These are phyloP conservation scores for Lutjanus argentimaculatus DNA, from an alignment of 2,797 vertebrate genomes.

Conservation along the genomic window DNA sequence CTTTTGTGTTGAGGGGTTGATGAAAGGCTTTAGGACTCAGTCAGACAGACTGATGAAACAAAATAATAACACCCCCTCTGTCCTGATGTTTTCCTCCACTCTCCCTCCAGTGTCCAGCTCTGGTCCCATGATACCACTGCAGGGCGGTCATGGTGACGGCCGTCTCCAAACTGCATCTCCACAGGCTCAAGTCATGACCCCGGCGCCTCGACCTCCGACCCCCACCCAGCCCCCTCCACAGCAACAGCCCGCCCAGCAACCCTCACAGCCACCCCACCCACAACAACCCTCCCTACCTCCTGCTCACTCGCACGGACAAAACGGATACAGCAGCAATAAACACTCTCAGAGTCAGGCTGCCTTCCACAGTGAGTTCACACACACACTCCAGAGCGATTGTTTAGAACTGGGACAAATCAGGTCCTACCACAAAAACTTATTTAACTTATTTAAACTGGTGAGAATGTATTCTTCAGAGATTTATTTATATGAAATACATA, in stretches of 20 bases:
- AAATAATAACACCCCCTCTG: not conserved
- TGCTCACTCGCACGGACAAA: constrained; percentile 75
- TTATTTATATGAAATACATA: too few relatives aligned
- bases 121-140: constrained; percentile 79
- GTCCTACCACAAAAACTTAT: too few relatives aligned
- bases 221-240: constrained; percentile 75
- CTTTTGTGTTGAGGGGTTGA: not conserved
- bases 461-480: too few relatives aligned
- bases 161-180: constrained; percentile 82
- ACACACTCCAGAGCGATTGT: too few relatives aligned
- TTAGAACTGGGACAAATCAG: too few relatives aligned
- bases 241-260: constrained; percentile 70
- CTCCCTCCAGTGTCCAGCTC: constrained; percentile 55
- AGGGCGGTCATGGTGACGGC: constrained; percentile 69
- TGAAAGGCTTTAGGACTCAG: not conserved
- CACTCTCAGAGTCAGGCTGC: constrained; percentile 80
- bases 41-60: not conserved
- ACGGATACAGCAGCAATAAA: constrained; percentile 82
- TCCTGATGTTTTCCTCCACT: not conserved
- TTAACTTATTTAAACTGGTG: too few relatives aligned
- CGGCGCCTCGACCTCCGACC: constrained; percentile 71
- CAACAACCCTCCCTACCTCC: constrained; percentile 64
- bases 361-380: constrained; percentile 78
- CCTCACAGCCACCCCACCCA: constrained; percentile 67
- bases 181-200: constrained; percentile 74